Conservation (phyloP, 2,113 vertebrate species). For the Natator depressus region DNA sequence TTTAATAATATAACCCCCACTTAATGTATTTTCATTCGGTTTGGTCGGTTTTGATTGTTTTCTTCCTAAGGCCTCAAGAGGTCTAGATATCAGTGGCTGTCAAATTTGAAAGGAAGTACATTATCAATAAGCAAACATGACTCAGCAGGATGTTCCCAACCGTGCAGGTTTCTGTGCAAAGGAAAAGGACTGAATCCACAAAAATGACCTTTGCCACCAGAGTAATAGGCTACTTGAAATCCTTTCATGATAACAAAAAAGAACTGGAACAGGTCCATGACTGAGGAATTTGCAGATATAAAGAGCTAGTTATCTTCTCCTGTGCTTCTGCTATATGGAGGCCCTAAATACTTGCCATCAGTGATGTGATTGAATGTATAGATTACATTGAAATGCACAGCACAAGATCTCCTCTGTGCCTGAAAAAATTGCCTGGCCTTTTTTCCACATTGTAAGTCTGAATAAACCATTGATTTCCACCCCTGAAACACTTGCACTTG, state of each 20-base stretch:
- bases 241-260: constrained; percentile 38
- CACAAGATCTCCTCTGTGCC: background rate
- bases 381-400: background rate
- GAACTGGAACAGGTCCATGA: constrained; percentile 27
- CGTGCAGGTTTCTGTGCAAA: background rate
- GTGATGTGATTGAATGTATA: constrained; percentile 47
- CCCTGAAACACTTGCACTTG: background rate
- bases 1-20: background rate
- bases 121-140: constrained; percentile 39
- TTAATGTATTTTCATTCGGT: background rate
- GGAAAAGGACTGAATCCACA: constrained; percentile 21
- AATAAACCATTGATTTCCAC: background rate
- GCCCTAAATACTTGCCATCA: constrained; percentile 4
- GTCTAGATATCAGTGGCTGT: background rate
- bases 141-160: constrained; percentile 31
- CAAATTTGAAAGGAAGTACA: constrained; percentile 38
- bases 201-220: constrained; percentile 35
- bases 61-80: background rate
- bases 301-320: constrained; percentile 57
- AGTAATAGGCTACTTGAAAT: constrained; percentile 27
- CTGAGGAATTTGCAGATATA: constrained; percentile 68
- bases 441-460: background rate
- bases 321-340: constrained; percentile 21
- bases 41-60: background rate
- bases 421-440: background rate